These are phyloP conservation scores for Montipora capricornis DNA, from an alignment of 64 coral and sea anemone species.

Conservation along the genomic window DNA sequence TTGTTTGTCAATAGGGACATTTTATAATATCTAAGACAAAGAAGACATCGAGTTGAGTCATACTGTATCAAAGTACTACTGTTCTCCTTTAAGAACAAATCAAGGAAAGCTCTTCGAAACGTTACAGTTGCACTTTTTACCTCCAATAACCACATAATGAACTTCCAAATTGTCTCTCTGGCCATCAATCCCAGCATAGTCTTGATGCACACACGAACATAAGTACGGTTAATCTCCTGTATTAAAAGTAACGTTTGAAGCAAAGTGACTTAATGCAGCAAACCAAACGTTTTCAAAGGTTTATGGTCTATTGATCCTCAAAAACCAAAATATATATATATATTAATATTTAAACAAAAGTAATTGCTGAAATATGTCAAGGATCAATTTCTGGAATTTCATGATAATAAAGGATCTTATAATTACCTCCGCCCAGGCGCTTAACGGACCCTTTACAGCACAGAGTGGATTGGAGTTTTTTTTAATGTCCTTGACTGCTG, in stretches of 20 bases:
- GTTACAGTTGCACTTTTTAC: neutral
- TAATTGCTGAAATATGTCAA: too few relatives aligned
- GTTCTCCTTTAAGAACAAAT: too few relatives aligned
- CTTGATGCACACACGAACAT: constrained; percentile 54
- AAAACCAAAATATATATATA: too few relatives aligned
- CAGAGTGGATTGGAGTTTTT: too few relatives aligned
- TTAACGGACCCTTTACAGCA: neutral
- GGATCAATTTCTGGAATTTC: too few relatives aligned
- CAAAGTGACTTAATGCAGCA: neutral
- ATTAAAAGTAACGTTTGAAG: neutral
- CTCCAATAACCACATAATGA: constrained; percentile 65
- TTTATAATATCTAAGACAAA: too few relatives aligned
- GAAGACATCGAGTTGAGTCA: too few relatives aligned
- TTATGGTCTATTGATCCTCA: neutral
- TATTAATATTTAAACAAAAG: too few relatives aligned
- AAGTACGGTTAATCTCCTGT: constrained; percentile 38
- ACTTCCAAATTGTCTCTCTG: neutral
- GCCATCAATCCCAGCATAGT: constrained; percentile 18
- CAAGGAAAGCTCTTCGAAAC: too few relatives aligned
- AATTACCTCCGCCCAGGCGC: constrained; percentile 6
- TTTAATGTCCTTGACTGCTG: neutral
- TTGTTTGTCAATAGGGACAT: too few relatives aligned
- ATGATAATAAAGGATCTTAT: neutral
- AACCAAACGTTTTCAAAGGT: neutral
- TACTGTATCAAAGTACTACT: too few relatives aligned